Evolutionary conservation across 1,140 invertebrate species (phyloP).

Genomic region (Pinna nobilis): DNA sequence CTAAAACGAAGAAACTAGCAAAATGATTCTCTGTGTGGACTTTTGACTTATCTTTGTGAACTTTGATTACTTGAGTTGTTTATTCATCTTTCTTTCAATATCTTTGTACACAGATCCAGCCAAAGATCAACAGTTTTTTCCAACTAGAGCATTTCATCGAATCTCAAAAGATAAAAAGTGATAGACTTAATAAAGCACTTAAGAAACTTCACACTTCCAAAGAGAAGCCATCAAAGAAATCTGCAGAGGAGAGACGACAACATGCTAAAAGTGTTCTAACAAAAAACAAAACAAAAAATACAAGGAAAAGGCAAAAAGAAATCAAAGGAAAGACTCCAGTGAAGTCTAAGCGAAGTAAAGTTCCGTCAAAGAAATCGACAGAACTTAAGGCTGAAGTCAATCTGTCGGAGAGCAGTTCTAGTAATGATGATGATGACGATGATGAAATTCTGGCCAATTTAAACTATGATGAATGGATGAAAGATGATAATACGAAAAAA

Average conservation of each 20-base stretch:
- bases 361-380: neutral
- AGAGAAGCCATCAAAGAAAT: slow-evolving; percentile 8
- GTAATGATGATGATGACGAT: slow-evolving; percentile 42
- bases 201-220: slow-evolving; percentile 30
- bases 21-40: no score
- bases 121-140: slow-evolving; percentile 58
- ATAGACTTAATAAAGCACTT: slow-evolving; percentile 51
- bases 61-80: no score
- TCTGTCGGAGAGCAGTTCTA: slow-evolving; percentile 55
- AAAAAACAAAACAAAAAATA: neutral
- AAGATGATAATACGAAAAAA: neutral
- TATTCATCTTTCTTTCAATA: no score
- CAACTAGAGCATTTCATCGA: slow-evolving; percentile 53
- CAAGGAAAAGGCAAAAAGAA: slow-evolving; percentile 4
- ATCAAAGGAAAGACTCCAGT: slow-evolving; percentile 13
- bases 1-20: no score
- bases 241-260: neutral
- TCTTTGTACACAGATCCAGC: slow-evolving; percentile 55
- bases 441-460: slow-evolving; percentile 30
- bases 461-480: slow-evolving; percentile 5
- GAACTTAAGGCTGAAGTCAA: slow-evolving; percentile 40
- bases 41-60: no score
- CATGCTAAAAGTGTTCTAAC: neutral
- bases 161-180: slow-evolving; percentile 50
- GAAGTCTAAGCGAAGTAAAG: slow-evolving; percentile 25